Conservation (phyloP, 2,113 vertebrate species). For the Otis tarda region DNA sequence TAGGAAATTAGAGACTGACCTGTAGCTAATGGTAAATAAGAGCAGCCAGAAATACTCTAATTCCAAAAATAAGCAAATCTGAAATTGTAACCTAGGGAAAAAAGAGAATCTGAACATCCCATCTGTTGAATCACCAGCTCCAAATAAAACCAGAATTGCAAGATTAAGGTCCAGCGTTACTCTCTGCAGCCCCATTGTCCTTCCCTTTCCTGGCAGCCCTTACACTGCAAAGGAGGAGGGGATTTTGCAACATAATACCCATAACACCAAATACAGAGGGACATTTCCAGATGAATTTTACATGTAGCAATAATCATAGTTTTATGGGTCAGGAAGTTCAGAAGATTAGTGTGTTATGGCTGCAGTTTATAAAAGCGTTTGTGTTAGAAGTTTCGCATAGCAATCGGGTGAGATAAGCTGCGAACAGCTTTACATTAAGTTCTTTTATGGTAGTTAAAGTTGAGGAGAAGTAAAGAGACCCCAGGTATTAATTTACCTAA, state of each 20-base stretch:
- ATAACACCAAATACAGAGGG: background rate
- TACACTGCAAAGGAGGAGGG: background rate
- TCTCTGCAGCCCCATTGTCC: background rate
- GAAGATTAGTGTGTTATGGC: conserved; percentile 73
- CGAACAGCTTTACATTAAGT: conserved; percentile 63
- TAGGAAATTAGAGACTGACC: background rate
- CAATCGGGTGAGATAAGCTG: conserved; percentile 74
- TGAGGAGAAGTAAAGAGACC: conserved; percentile 69
- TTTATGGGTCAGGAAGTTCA: conserved; percentile 77
- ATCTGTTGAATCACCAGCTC: background rate
- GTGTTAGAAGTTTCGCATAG: conserved; percentile 72
- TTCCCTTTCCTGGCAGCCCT: background rate
- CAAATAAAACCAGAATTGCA: background rate
- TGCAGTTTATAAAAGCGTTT: conserved; percentile 66
- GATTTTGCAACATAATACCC: conserved; percentile 30
- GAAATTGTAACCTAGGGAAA: background rate
- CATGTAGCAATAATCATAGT: conserved; percentile 60
- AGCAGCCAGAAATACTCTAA: background rate
- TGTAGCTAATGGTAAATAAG: background rate
- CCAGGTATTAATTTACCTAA: conserved; percentile 78
- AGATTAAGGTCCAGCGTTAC: background rate
- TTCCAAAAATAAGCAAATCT: background rate
- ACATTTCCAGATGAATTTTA: conserved; percentile 58
- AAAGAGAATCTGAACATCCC: background rate
- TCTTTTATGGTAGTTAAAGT: conserved; percentile 66